A percentile compares a stretch with the other conserved stretches of the same genome.
These are phyloP conservation scores for Callithrix jacchus DNA, from an alignment of 2,113 vertebrate genomes.

Conservation along the genomic window DNA sequence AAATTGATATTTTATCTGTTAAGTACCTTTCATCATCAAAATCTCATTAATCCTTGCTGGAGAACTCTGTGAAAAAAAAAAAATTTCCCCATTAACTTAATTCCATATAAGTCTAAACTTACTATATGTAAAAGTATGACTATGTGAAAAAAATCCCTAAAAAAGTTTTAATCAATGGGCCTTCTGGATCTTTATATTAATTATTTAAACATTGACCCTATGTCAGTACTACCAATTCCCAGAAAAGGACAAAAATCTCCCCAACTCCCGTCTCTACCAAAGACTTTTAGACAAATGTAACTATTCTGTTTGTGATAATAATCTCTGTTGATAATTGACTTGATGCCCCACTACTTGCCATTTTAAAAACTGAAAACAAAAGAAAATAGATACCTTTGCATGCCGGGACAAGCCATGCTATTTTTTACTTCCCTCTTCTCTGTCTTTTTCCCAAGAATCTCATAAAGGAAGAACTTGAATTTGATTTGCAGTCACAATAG, in stretches of 20 bases:
- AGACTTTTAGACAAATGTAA: neutral
- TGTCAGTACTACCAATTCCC: neutral
- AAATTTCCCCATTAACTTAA: neutral
- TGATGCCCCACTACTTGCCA: neutral
- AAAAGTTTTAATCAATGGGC: neutral
- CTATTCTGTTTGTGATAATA: neutral
- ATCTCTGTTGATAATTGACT: neutral
- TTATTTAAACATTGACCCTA: neutral
- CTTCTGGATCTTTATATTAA: neutral
- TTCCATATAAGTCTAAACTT: neutral
- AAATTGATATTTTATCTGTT: neutral
- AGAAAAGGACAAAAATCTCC: neutral
- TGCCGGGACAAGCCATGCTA: neutral
- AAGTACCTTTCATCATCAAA: constrained; percentile 25
- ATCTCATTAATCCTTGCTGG: neutral
- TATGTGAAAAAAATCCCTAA: neutral
- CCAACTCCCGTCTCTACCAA: neutral
- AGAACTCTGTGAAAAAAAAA: neutral
- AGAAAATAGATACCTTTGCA: neutral
- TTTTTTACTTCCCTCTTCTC: neutral
- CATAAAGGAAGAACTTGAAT: neutral
- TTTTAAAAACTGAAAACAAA: constrained; percentile 16
- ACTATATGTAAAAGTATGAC: neutral
- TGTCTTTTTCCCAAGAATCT: neutral
- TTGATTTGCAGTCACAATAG: constrained; percentile 29